These are phyloP conservation scores for Drosophila neonasuta DNA, from an alignment of 2,888 invertebrate genomes.

Conservation along the genomic window DNA sequence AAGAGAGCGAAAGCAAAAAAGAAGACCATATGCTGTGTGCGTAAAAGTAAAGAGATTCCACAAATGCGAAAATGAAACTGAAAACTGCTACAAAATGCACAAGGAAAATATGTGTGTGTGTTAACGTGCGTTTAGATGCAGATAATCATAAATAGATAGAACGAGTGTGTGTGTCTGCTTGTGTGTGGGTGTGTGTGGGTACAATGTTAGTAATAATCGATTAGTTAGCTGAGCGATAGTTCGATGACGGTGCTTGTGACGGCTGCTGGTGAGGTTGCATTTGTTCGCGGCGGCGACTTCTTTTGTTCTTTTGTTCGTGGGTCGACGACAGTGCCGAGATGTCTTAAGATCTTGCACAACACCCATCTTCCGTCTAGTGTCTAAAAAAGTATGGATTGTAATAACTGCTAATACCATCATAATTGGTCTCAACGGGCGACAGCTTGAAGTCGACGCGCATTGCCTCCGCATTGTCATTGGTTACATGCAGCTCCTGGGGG, in stretches of 20 bases:
- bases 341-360: background rate
- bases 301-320: background rate
- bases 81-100: conserved; percentile 8
- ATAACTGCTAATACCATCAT: conserved; percentile 82
- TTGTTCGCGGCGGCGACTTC: conserved; percentile 8
- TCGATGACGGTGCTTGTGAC: conserved; percentile 23
- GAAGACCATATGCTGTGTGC: background rate
- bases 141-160: conserved; percentile 7
- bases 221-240: conserved; percentile 8
- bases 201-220: conserved; percentile 32
- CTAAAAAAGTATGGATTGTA: conserved; percentile 81
- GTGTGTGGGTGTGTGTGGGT: conserved; percentile 4
- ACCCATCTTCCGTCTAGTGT: conserved; percentile 61
- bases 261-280: conserved; percentile 18
- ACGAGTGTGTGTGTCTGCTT: background rate
- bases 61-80: conserved; percentile 8
- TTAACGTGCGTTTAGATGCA: conserved; percentile 16
- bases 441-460: conserved; percentile 81
- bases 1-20: background rate
- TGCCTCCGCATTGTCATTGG: conserved; percentile 79
- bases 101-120: background rate
- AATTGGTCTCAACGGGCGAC: conserved; percentile 78
- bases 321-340: conserved; percentile 15
- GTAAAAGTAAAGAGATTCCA: background rate
- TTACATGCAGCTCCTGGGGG: conserved; percentile 80